Evolutionary conservation across 2,113 vertebrate genomes (phyloP).

Genomic region (Australoheros scitulus): DNA sequence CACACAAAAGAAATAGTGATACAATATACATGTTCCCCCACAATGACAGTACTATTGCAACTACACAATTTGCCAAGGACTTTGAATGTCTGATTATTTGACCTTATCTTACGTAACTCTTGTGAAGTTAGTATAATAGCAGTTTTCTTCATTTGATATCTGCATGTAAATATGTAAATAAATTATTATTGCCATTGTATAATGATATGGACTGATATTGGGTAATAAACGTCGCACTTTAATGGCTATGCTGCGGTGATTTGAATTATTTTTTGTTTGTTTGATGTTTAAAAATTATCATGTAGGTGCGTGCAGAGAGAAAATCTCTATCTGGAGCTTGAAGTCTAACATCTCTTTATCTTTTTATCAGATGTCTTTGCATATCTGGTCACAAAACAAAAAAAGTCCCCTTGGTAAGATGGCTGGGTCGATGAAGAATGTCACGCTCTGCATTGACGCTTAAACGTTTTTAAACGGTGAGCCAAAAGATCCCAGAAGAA

Average conservation of each 20-base stretch:
- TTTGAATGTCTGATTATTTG: not conserved
- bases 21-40: not conserved
- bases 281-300: not conserved
- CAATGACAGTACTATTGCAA: not conserved
- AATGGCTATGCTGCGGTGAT: not conserved
- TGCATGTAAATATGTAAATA: conserved; percentile 29
- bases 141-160: not conserved
- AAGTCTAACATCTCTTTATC: not conserved
- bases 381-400: not conserved
- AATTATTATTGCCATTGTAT: not conserved
- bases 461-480: accelerated
- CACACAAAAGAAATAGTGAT: accelerated
- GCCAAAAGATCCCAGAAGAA: not conserved
- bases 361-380: not conserved
- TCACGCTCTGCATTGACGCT: not conserved
- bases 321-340: not conserved
- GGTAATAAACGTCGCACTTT: conserved; percentile 13
- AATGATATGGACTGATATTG: not conserved
- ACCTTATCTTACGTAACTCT: not conserved
- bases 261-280: not conserved
- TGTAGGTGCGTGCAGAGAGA: accelerated
- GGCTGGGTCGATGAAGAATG: not conserved
- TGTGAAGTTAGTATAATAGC: not conserved
- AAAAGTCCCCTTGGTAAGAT: not conserved
- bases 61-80: not conserved